phyloP scores from a whole-genome alignment of 2,113 vertebrate genomes.

The Aspidoscelis tigris region DNA sequence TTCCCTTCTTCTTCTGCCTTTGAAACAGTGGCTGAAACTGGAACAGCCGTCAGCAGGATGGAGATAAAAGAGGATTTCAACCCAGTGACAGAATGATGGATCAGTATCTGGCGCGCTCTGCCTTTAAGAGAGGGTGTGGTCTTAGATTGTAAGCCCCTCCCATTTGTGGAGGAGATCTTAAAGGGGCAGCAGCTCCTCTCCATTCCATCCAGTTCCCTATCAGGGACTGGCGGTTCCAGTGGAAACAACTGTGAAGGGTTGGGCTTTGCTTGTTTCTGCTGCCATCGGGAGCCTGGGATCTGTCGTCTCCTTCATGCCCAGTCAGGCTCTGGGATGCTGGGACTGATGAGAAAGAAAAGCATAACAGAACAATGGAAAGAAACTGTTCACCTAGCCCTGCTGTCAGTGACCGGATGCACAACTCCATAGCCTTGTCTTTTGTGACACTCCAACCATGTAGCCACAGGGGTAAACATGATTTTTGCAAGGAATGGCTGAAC shows the following conservation, averaged over 20 bases:
- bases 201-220: not conserved
- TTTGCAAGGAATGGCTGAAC: not conserved
- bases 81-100: constrained; percentile 69
- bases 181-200: constrained; percentile 11
- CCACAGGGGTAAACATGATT: not conserved
- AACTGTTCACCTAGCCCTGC: not conserved
- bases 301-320: constrained; percentile 18
- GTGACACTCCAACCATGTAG: not conserved
- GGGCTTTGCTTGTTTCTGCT: constrained; percentile 16
- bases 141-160: constrained; percentile 11
- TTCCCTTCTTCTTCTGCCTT: constrained; percentile 62
- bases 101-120: fast-evolving
- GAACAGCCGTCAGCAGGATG: constrained; percentile 73
- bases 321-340: constrained; percentile 55
- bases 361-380: no score
- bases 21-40: constrained; percentile 74
- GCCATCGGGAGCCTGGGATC: constrained; percentile 53
- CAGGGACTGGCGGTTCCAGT: not conserved
- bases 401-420: fast-evolving
- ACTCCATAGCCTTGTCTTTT: not conserved
- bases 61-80: constrained; percentile 72
- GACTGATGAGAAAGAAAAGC: not conserved
- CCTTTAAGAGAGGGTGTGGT: constrained; percentile 23
- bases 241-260: no score
- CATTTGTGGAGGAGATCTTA: constrained; percentile 26